Conservation (phyloP, 2,797 vertebrate genomes). For the Schizothorax lantsangensis region DNA sequence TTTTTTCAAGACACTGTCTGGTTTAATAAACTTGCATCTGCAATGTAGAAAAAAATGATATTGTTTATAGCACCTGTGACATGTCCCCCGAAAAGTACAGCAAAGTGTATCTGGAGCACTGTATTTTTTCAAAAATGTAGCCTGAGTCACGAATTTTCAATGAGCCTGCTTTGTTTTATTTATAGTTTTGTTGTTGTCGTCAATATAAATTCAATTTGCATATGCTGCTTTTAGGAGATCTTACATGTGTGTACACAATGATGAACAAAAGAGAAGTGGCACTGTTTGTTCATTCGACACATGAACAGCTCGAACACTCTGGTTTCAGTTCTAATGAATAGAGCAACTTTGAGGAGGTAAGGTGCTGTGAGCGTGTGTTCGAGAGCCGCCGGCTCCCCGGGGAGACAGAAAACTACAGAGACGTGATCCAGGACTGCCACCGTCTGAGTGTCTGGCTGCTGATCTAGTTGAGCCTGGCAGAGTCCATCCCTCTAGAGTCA, state of each 20-base stretch:
- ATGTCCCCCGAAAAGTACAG: not conserved
- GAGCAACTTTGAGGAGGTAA: not conserved
- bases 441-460: conserved; percentile 69
- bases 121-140: not conserved
- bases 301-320: not conserved
- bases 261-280: not conserved
- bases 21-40: not conserved
- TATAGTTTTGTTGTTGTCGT: not conserved
- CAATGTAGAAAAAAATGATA: not conserved
- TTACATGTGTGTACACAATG: not conserved
- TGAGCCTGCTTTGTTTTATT: not conserved
- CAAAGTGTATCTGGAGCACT: not conserved
- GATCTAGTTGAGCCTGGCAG: conserved; percentile 76
- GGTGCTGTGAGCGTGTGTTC: conserved; percentile 19
- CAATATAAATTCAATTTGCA: not conserved
- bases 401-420: conserved; percentile 47
- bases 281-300: conserved; percentile 1
- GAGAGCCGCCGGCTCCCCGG: conserved; percentile 25
- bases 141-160: not conserved
- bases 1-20: not conserved
- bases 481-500: conserved; percentile 59
- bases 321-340: conserved; percentile 27
- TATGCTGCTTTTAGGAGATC: not conserved
- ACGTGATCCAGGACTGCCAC: conserved; percentile 65
- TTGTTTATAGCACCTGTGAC: not conserved